Evolutionary conservation across 1,140 invertebrate species (phyloP).

Genomic region (Plodia interpunctella): DNA sequence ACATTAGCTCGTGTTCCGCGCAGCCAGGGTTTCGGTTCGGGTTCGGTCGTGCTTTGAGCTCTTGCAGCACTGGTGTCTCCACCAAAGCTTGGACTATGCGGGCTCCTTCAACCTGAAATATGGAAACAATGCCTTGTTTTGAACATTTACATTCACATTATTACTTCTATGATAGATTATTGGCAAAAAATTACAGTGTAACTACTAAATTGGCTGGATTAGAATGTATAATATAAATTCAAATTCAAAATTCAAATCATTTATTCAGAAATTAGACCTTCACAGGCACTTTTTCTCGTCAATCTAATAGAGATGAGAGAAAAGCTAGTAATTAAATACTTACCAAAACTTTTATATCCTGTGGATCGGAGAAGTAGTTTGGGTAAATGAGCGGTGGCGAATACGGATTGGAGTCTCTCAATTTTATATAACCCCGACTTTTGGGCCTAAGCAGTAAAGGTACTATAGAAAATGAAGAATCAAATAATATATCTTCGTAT

Average conservation of each 20-base stretch:
- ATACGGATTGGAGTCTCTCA: conserved; percentile 81
- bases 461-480: conserved; percentile 81
- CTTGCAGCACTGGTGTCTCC: conserved; percentile 80
- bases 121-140: not conserved
- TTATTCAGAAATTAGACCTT: too few relatives aligned
- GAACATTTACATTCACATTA: too few relatives aligned
- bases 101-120: conserved; percentile 82
- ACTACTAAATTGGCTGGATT: too few relatives aligned
- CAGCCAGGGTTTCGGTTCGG: conserved; percentile 80
- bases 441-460: conserved; percentile 84
- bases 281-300: too few relatives aligned
- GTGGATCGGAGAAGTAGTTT: conserved; percentile 85
- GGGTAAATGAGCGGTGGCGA: conserved; percentile 88
- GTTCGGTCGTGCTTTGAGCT: conserved; percentile 81
- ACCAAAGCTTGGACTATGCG: conserved; percentile 82
- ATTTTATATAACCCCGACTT: conserved; percentile 82
- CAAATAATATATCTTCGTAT: conserved; percentile 82
- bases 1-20: conserved; percentile 73
- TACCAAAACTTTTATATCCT: conserved; percentile 84
- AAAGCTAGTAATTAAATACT: conserved; percentile 22
- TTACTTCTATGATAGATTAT: too few relatives aligned
- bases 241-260: too few relatives aligned
- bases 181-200: too few relatives aligned
- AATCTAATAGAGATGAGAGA: too few relatives aligned
- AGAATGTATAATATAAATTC: too few relatives aligned